These are phyloP conservation scores for Xiphophorus maculatus DNA, from an alignment of 2,113 vertebrate genomes.

Conservation along the genomic window DNA sequence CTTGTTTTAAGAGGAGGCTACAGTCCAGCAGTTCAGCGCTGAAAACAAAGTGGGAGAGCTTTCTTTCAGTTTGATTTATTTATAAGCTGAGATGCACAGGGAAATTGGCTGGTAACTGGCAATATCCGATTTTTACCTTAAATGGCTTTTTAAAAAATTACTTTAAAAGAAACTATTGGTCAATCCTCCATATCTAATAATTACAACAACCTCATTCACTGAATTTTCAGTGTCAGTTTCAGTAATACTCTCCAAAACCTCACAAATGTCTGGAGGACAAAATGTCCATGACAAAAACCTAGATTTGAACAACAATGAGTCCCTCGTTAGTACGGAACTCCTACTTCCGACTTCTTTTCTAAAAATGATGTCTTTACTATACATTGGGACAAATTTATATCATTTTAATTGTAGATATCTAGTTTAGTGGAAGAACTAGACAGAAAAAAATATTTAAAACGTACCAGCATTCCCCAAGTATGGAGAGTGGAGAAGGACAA, in stretches of 20 bases:
- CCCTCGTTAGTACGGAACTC: too few relatives aligned
- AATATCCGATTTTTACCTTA: background rate
- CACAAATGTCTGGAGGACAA: conserved; percentile 24
- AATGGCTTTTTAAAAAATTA: background rate
- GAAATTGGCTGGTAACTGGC: background rate
- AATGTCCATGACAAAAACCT: conserved; percentile 23
- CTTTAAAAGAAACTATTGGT: too few relatives aligned
- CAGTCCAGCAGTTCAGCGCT: background rate
- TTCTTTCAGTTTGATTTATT: background rate
- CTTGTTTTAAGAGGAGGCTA: background rate
- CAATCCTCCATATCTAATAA: background rate
- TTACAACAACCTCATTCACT: background rate
- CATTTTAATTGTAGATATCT: too few relatives aligned
- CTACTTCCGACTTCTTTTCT: background rate
- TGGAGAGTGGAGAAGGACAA: too few relatives aligned
- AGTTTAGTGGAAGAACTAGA: too few relatives aligned
- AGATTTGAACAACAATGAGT: conserved; percentile 12
- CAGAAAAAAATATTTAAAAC: too few relatives aligned
- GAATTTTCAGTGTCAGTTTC: too few relatives aligned
- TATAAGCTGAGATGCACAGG: background rate
- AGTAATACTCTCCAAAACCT: background rate
- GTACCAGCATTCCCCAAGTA: too few relatives aligned
- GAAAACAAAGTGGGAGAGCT: background rate
- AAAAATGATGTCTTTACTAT: background rate
- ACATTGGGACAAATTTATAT: too few relatives aligned